Conservation (phyloP, 2,888 invertebrate genomes). For the Acanthosoma haemorrhoidale region DNA sequence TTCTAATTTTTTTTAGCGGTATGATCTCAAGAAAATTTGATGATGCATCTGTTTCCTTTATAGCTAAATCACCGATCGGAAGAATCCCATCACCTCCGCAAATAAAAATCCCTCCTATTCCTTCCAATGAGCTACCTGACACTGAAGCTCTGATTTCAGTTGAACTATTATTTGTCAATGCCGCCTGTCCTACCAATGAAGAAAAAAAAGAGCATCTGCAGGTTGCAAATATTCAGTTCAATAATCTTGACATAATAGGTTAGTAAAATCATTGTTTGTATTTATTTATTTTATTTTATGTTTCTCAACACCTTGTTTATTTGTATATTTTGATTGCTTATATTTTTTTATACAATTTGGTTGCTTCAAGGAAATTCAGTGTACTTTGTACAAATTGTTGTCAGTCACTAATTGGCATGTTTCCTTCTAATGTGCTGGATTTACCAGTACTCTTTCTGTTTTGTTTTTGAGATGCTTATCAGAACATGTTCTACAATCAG, state of each 20-base stretch:
- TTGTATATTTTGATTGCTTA: not conserved
- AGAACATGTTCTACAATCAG: too few relatives aligned
- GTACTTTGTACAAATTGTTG: too few relatives aligned
- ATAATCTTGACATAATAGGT: constrained; percentile 91
- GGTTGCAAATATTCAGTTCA: constrained; percentile 84
- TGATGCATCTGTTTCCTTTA: not conserved
- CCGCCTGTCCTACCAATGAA: constrained; percentile 50
- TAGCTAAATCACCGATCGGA: constrained; percentile 37
- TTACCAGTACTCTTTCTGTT: too few relatives aligned
- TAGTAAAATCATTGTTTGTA: constrained; percentile 42
- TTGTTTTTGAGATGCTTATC: too few relatives aligned
- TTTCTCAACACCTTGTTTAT: not conserved
- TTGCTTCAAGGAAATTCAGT: too few relatives aligned
- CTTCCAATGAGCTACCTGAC: constrained; percentile 34
- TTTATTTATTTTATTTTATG: not conserved
- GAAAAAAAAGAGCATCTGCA: constrained; percentile 52
- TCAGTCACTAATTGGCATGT: too few relatives aligned
- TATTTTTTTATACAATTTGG: not conserved
- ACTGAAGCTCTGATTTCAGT: constrained; percentile 68
- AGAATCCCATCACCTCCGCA: constrained; percentile 35
- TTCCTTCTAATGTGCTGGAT: too few relatives aligned
- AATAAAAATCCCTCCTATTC: constrained; percentile 22
- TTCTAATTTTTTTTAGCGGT: too few relatives aligned
- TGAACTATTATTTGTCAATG: constrained; percentile 69
- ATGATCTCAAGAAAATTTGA: not conserved